Percentiles rank a stretch among this genome's conserved stretches.
phyloP scores from a whole-genome alignment of 2,888 invertebrate genomes.

The Orthosia gothica region DNA sequence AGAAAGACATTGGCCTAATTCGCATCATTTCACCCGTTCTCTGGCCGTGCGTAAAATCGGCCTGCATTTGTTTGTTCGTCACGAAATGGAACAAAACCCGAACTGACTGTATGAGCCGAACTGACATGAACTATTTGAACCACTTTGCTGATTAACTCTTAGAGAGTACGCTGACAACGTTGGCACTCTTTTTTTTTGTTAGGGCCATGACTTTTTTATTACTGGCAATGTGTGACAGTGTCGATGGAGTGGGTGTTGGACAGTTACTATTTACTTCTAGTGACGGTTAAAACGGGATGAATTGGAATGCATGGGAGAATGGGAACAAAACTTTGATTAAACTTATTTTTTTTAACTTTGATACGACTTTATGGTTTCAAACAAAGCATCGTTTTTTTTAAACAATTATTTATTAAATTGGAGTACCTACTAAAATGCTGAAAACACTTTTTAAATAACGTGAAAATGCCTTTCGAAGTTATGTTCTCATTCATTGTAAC shows the following conservation, averaged over 20 bases:
- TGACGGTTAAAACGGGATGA: no score
- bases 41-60: slow-evolving; percentile 33
- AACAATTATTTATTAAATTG: no score
- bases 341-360: no score
- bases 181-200: slow-evolving; percentile 2
- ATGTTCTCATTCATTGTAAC: no score
- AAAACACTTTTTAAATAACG: no score
- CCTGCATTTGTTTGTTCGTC: slow-evolving; percentile 40
- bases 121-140: slow-evolving; percentile 54
- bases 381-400: no score
- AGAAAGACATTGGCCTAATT: slow-evolving; percentile 42
- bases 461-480: no score
- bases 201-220: slow-evolving; percentile 9
- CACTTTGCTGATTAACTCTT: slow-evolving; percentile 62
- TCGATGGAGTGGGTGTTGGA: neutral
- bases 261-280: no score
- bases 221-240: slow-evolving; percentile 11
- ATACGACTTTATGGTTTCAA: no score
- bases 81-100: slow-evolving; percentile 40
- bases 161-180: slow-evolving; percentile 32
- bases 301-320: no score
- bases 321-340: no score
- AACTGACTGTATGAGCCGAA: slow-evolving; percentile 44
- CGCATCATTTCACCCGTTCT: slow-evolving; percentile 38
- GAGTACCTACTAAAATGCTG: no score